Conservation (phyloP, 1,140 invertebrate species). For the Drosophila ogumai region DNA sequence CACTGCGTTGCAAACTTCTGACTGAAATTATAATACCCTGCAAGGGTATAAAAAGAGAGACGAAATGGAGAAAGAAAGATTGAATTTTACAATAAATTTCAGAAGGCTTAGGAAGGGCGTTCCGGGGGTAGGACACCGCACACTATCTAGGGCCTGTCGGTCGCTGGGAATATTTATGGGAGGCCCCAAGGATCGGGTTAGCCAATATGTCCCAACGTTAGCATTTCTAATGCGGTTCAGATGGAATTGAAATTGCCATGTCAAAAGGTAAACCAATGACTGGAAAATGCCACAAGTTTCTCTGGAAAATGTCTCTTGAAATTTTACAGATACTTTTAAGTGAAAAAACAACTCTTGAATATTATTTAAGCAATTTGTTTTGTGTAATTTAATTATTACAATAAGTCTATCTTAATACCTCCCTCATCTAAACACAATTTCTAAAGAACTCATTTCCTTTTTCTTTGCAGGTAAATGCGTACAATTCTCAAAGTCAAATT, state of each 20-base stretch:
- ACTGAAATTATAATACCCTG: no score
- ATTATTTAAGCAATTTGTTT: not conserved
- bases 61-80: constrained; percentile 54
- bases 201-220: constrained; percentile 42
- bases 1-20: no score
- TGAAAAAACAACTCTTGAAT: not conserved
- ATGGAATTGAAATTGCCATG: constrained; percentile 29
- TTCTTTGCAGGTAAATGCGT: constrained; percentile 58
- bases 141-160: constrained; percentile 23
- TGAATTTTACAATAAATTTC: constrained; percentile 82
- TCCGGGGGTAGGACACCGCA: not conserved
- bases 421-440: not conserved
- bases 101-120: constrained; percentile 35
- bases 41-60: constrained; percentile 1
- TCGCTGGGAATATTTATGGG: constrained; percentile 37
- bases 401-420: not conserved
- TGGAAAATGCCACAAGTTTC: constrained; percentile 7
- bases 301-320: not conserved
- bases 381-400: not conserved
- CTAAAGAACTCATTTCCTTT: constrained; percentile 3
- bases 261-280: constrained; percentile 21
- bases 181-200: constrained; percentile 21
- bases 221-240: constrained; percentile 10
- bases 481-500: constrained; percentile 3
- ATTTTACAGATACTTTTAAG: not conserved